These are phyloP conservation scores for Agonopterix arenella DNA, from an alignment of 2,888 invertebrate genomes.

Conservation along the genomic window DNA sequence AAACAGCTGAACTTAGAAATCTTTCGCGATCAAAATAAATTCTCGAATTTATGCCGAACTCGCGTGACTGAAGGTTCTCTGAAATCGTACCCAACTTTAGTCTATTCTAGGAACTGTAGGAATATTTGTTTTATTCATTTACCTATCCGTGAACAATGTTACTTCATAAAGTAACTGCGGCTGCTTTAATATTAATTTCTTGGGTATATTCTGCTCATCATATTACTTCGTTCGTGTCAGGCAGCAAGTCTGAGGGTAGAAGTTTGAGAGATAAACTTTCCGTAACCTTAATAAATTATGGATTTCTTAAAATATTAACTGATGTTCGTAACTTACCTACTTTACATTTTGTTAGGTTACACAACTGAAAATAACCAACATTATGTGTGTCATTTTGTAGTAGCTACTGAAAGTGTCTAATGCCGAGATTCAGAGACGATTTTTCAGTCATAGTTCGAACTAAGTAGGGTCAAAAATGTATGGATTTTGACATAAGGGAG, in stretches of 20 bases:
- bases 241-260: background rate
- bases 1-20: constrained; percentile 15
- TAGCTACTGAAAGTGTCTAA: no score
- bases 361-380: no score
- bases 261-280: constrained; percentile 4
- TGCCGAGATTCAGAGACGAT: no score
- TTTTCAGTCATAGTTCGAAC: no score
- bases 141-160: no score
- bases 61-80: constrained; percentile 24
- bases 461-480: no score
- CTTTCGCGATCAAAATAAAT: constrained; percentile 17
- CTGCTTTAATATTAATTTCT: no score
- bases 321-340: background rate
- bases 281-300: constrained; percentile 6
- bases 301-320: background rate
- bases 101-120: background rate
- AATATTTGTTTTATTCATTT: background rate
- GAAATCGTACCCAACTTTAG: background rate
- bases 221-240: background rate
- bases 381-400: no score
- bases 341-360: no score
- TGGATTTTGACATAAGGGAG: no score
- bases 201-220: no score
- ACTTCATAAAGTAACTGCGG: no score
- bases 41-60: constrained; percentile 19